Evolutionary conservation across 2,797 vertebrate genomes (phyloP), one percentile per base, ranked within the genome.

Genomic region (Hafferia zeledoni): DNA sequence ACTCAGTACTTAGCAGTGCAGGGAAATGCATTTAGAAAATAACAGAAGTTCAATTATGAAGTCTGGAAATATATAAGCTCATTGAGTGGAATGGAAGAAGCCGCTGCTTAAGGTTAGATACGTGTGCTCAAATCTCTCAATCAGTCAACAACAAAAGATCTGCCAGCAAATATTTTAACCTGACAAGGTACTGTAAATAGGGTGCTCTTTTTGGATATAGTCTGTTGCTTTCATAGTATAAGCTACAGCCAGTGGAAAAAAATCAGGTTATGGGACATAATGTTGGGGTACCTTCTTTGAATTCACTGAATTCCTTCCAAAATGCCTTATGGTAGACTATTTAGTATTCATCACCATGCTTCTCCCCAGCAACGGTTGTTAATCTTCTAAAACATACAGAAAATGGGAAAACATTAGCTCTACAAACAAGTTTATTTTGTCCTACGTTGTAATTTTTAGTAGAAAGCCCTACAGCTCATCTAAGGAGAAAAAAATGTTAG

Each of bases 261-360:
- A 67, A 59, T 2, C 20, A 85, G 78, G 53, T 59, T 70, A 46
- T 1, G 3, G 41, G 43, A 61, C 37, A 55, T n/a, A 33, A 5
- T 28, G 23, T 47, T 88, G 55, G 44, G 71, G 47, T 88, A 33
- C 46, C 53, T 50, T 75, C 71, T 91, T 72, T 63, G 85, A 83
- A 69, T 89, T 71, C 86, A 87, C 87, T 67, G 69, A 89, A 81
- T 90, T 93, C 75, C 65, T 90, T 95, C 84, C 81, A 94, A 75
- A 93, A 89, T 80, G 80, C 74, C 79, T 91, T 93, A 91, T 76
- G 87, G 86, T 11, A 2, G 59, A 37, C 87, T 95, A 20, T 65
- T 97, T 94, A 92, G 92, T 95, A 97, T 96, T 94, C 90, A 92
- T 78, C 17, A 2, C 91, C 88, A 95, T 41, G 53, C 52, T 76